Percentiles rank a stretch among this genome's conserved stretches.
phyloP scores from a whole-genome alignment of 2,797 vertebrate species.

The Myotis findleyi region DNA sequence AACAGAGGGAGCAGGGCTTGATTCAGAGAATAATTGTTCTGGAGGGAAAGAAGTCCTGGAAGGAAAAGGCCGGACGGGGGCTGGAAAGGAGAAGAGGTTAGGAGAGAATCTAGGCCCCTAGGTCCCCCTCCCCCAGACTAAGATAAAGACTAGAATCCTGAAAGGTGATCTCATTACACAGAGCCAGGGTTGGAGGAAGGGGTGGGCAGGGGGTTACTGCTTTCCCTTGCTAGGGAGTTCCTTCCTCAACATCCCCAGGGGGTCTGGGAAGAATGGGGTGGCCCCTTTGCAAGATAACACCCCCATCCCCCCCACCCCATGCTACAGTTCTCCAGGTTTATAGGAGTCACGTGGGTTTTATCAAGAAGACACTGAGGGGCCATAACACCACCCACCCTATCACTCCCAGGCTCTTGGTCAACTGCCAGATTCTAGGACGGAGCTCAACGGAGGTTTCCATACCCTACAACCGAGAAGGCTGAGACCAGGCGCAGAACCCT shows the following conservation, averaged over 20 bases:
- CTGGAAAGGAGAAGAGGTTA: slow-evolving; percentile 37
- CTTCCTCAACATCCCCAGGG: background rate
- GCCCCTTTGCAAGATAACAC: background rate
- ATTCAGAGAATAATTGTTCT: background rate
- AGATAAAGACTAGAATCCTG: slow-evolving; percentile 79
- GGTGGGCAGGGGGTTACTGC: slow-evolving; percentile 52
- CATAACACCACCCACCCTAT: background rate
- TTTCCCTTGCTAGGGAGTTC: slow-evolving; percentile 13
- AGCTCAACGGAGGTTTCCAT: background rate
- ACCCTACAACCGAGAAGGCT: background rate
- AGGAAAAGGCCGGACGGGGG: background rate
- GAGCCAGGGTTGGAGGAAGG: slow-evolving; percentile 63
- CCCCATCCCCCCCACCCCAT: background rate
- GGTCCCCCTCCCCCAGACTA: slow-evolving; percentile 70
- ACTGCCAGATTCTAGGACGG: slow-evolving; percentile 23
- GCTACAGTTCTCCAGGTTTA: slow-evolving; percentile 5
- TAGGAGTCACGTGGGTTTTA: background rate
- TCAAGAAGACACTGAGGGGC: background rate
- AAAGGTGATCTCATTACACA: slow-evolving; percentile 80
- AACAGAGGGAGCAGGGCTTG: background rate
- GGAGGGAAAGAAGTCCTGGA: slow-evolving; percentile 2
- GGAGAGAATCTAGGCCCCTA: slow-evolving; percentile 25
- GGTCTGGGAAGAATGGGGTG: background rate
- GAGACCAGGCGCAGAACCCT: background rate
- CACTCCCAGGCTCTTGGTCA: background rate